Evolutionary conservation across 2,888 invertebrate genomes (phyloP).

Genomic region (Drosophila kambysellisi): DNA sequence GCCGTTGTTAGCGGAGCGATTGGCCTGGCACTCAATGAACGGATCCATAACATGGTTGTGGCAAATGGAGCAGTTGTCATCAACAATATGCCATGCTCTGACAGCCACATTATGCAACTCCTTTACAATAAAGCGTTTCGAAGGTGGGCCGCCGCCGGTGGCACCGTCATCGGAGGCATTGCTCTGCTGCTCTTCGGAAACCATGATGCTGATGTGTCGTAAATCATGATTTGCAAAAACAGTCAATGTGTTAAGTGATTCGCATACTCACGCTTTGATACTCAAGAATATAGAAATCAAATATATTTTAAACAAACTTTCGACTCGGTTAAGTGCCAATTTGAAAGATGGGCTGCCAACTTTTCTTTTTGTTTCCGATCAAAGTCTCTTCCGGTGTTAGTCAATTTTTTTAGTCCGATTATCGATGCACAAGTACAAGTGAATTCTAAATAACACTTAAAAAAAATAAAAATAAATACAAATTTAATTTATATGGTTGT

Average conservation of each 20-base stretch:
- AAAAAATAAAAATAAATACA: not conserved
- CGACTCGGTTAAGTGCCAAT: not conserved
- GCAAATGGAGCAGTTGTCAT: conserved; percentile 51
- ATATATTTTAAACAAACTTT: not conserved
- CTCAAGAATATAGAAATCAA: not conserved
- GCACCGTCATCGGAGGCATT: not conserved
- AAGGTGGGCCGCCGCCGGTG: not conserved
- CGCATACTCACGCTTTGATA: not conserved
- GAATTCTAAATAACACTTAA: not conserved
- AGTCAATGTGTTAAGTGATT: not conserved
- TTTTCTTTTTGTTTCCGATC: not conserved
- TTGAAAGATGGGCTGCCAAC: not conserved
- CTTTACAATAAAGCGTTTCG: conserved; percentile 24
- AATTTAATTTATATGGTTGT: not conserved
- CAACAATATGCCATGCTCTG: conserved; percentile 33
- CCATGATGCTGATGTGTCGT: not conserved
- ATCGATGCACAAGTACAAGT: not conserved
- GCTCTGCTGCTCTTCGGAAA: not conserved
- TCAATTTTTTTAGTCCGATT: not conserved
- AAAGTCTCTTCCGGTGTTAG: not conserved
- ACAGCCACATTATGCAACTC: conserved; percentile 17
- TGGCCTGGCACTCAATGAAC: conserved; percentile 54
- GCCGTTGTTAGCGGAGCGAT: not conserved
- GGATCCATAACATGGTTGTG: conserved; percentile 48
- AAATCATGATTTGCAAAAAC: not conserved